Conservation (phyloP, 2,797 vertebrate species). For the Cynopterus sphinx region DNA sequence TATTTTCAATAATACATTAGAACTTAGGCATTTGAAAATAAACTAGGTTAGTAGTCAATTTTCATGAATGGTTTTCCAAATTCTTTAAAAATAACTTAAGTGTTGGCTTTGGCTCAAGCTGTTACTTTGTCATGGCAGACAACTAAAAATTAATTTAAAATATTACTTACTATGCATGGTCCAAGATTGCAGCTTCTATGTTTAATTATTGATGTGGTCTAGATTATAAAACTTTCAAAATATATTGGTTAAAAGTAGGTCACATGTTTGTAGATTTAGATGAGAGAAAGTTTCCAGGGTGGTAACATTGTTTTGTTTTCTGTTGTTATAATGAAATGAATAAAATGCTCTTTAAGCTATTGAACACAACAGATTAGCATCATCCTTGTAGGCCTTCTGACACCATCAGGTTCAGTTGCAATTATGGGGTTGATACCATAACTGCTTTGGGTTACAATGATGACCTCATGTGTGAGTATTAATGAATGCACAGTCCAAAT, state of each 20-base stretch:
- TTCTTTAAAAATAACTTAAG: not conserved
- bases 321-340: not conserved
- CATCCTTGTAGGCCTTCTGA: not conserved
- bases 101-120: too few relatives aligned
- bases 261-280: not conserved
- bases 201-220: not conserved
- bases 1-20: slow-evolving; percentile 45
- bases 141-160: not conserved
- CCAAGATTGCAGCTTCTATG: not conserved
- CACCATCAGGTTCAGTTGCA: not conserved
- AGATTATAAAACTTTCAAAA: not conserved
- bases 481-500: not conserved
- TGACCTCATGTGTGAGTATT: not conserved
- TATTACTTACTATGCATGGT: not conserved
- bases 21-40: not conserved
- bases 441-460: not conserved
- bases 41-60: not conserved
- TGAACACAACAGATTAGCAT: not conserved
- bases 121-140: too few relatives aligned
- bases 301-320: not conserved
- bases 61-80: not conserved
- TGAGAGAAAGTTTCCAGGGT: not conserved
- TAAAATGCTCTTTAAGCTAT: not conserved
- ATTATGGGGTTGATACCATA: not conserved
- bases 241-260: not conserved